Base-by-base conservation (phyloP, 2,888 invertebrate species). In the Euphydryas editha region DNA sequence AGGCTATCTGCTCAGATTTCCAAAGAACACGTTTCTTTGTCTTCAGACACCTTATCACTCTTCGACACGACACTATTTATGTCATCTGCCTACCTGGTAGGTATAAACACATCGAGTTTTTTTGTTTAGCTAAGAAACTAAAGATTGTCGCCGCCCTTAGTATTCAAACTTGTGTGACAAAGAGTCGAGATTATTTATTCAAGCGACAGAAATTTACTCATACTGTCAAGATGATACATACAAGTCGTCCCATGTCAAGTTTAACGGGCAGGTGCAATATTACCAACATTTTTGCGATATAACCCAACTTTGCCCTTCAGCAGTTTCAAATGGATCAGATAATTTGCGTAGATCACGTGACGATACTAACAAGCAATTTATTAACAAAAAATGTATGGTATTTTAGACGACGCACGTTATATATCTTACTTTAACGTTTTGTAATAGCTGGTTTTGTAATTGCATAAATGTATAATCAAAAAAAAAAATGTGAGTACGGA, bases 201-300 rank as follows among this genome's bases (percentile, higher is more conserved):
- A 88, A 79, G 77, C 76, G 87, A 84, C 85, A 86, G 87, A 84
- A 86, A 91, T 90, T 86, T 90, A 90, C 88, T 90, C 78, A 74
- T 69, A 80, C 85, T 81, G 88, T 91, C 89, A 85, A 80, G 78
- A 76, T 91, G 92, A 92, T 88, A 85, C 87, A 92, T 90, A 86
- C 86, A 86, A 83, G 87, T 80, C 83, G 83, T 89, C 91, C 91
- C 88, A 79, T 84, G 87, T 92, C 91, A 90, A 84, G 85, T 81
- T 81, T 76, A 80, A 75, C 69, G 66, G 71, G 73, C 87, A 88
- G 88, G 87, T 89, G 89, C 87, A 88, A 88, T 88, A 87, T 88
- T 83, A 83, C 84, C 72, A 70, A 78, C 79, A 85, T 85, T 83
- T 82, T 84, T 83, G 76, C 77, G 76, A 78, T 73, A 72, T 75